Conservation (phyloP, 2,113 vertebrate genomes). For the Anoplopoma fimbria region DNA sequence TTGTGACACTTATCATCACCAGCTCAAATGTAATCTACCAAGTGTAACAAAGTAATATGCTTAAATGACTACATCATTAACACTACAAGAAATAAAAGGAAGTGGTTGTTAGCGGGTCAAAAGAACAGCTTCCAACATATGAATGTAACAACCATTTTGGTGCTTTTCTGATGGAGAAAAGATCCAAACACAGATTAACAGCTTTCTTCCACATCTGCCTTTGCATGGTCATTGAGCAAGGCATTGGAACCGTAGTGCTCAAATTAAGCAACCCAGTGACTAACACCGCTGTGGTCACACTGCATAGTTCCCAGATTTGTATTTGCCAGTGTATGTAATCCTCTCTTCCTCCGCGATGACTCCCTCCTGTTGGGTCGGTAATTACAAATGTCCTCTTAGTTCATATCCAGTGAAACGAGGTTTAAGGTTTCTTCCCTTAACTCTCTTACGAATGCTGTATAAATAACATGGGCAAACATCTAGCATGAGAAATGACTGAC, state of each 20-base stretch:
- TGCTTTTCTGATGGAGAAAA: neutral
- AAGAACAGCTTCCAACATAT: neutral
- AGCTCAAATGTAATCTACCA: neutral
- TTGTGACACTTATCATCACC: neutral
- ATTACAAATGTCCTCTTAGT: conserved; percentile 47
- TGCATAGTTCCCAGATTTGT: conserved; percentile 47
- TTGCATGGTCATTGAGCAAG: conserved; percentile 8
- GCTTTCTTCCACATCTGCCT: neutral
- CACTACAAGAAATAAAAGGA: neutral
- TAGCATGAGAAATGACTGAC: conserved; percentile 43
- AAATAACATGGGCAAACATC: conserved; percentile 43
- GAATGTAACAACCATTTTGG: neutral
- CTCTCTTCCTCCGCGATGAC: conserved; percentile 26
- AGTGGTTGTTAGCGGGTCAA: neutral
- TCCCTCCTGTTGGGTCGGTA: conserved; percentile 30
- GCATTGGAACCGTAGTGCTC: neutral
- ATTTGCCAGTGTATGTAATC: conserved; percentile 29
- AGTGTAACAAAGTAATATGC: neutral
- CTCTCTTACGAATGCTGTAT: conserved; percentile 22
- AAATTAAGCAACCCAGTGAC: too few relatives aligned
- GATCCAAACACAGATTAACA: neutral
- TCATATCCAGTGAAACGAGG: conserved; percentile 45
- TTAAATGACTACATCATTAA: neutral
- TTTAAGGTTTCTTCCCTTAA: conserved; percentile 50
- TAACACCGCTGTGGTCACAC: conserved; percentile 14